Base-by-base conservation (phyloP, 2,113 vertebrate species). In the Antennarius striatus region DNA sequence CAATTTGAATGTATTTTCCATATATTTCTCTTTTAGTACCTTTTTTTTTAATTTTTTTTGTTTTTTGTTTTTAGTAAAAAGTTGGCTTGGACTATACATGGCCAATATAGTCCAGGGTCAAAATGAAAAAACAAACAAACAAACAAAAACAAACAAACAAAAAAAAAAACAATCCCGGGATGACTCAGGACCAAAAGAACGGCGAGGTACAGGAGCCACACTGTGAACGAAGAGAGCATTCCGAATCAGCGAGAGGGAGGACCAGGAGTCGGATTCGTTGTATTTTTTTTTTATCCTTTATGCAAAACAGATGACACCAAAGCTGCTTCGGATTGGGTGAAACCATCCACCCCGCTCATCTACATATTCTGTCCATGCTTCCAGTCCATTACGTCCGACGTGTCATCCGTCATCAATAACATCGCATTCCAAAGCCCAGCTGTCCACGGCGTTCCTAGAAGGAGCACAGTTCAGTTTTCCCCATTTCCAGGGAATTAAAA, bases 1-100 rank as follows among this genome's bases (percentile, higher is more conserved):
- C 93, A 93, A 91, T 90, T 90, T 86, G 80, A 91, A 92, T 89
- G 80, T 90, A 86, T 90, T 90, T 90, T 89, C 83, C 81, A 86
- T 91, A 87, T 81, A 89, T 89, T 91, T 91, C 43, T 90, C 88
- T 86, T 89, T 86, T 79, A 72, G 63, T 80, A 81, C 80, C 75
- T 64, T 84, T 88, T 87, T 77, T 73, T 72, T 81, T 89, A 36
- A 22, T 1, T 89, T 82, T 84, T 36, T 36, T 36, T 5, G 2
- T 36, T 2, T 1, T 73, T 64, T 84, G 87, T 87, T 73, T 77
- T 47, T 6, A 51, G 84, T 89, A 92, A 91, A 91, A 93, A 88
- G 86, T 92, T 91, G 87, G 81, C 83, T 88, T 82, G 85, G 90
- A 92, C 90, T 90, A 36, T 55, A 92, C 88, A 92, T 89, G 75